phyloP scores from a whole-genome alignment of 2,113 vertebrate genomes.

The Leucoraja erinaceus region DNA sequence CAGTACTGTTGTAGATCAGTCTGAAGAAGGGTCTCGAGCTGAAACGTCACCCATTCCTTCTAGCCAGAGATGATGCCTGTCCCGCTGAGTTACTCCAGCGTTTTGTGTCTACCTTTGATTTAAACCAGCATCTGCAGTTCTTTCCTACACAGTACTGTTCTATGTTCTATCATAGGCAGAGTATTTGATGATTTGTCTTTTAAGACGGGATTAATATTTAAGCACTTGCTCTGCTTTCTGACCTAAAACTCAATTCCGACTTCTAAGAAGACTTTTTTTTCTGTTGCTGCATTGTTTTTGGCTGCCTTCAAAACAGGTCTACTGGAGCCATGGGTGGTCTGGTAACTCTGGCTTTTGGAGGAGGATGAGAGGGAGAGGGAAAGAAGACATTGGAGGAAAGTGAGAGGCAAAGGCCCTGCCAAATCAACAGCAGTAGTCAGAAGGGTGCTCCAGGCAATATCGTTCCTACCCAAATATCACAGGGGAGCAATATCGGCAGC shows the following conservation, averaged over 20 bases:
- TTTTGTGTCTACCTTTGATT: no score
- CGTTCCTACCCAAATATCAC: not conserved
- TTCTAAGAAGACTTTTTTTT: slow-evolving; percentile 2
- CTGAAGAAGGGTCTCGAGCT: no score
- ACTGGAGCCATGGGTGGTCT: not conserved
- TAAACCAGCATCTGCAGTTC: no score
- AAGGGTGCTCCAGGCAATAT: not conserved
- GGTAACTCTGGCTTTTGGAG: not conserved
- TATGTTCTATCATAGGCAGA: not conserved
- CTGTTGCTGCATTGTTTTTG: not conserved
- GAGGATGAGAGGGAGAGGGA: not conserved
- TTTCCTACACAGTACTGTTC: no score
- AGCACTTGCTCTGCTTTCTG: not conserved
- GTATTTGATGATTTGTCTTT: not conserved
- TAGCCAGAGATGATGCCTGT: no score
- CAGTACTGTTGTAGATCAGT: no score
- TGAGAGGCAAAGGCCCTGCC: not conserved
- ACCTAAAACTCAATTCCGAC: not conserved
- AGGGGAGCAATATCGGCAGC: not conserved
- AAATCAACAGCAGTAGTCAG: not conserved
- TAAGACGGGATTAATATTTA: not conserved
- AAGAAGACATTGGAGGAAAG: not conserved
- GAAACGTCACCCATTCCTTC: no score
- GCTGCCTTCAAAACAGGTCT: slow-evolving; percentile 4
- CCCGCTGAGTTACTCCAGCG: no score